A percentile compares a stretch with the other conserved stretches of the same genome.
phyloP scores from a whole-genome alignment of 1,140 invertebrate genomes.

The Wasmannia auropunctata region DNA sequence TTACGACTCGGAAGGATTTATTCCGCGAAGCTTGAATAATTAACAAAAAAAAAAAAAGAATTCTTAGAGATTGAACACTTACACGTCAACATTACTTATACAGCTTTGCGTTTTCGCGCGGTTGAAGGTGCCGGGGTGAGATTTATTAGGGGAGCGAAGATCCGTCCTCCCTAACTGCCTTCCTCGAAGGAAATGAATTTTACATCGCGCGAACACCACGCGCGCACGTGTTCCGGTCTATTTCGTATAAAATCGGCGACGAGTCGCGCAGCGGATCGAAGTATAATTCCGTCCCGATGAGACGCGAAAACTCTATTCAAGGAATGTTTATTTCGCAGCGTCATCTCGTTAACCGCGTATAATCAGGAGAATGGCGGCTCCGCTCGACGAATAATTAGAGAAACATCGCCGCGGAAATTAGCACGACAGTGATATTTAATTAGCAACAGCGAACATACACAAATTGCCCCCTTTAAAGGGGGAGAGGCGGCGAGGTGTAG shows the following conservation, averaged over 20 bases:
- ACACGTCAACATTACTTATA: not conserved
- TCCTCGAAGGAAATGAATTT: not conserved
- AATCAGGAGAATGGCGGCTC: not conserved
- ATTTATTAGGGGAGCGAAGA: not conserved
- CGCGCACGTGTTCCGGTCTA: too few species aligned
- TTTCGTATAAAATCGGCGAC: too few species aligned
- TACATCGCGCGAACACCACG: not conserved
- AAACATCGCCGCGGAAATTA: constrained; percentile 33
- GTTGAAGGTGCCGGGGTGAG: not conserved
- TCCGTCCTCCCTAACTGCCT: not conserved
- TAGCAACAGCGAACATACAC: constrained; percentile 18
- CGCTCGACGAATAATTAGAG: constrained; percentile 1
- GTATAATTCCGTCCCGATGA: too few species aligned
- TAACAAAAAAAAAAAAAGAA: not conserved
- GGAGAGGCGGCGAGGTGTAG: too few species aligned
- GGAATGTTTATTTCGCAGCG: constrained; percentile 4
- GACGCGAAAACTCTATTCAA: not conserved
- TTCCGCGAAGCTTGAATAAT: not conserved
- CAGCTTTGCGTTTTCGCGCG: not conserved
- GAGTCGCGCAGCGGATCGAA: too few species aligned
- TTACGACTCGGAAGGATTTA: not conserved
- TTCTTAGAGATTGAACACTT: not conserved
- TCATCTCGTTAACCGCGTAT: constrained; percentile 5
- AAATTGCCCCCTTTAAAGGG: not conserved
- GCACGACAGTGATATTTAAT: constrained; percentile 39